Conservation (phyloP, 2,888 invertebrate species). For the Abrostola tripartita region DNA sequence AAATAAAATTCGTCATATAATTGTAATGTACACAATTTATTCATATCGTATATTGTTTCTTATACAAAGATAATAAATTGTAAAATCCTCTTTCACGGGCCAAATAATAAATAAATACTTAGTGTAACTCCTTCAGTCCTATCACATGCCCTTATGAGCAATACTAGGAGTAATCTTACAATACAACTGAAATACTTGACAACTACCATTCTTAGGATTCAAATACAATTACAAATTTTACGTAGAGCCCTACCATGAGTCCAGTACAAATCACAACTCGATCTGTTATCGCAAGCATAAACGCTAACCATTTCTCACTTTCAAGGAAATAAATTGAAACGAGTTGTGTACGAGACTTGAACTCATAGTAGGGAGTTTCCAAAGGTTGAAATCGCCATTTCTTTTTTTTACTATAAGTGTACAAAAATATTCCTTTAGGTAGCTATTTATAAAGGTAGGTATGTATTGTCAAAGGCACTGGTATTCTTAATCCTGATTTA, state of each 20-base stretch:
- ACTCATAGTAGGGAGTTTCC: slow-evolving; percentile 62
- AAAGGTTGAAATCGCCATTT: slow-evolving; percentile 71
- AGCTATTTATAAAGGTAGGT: slow-evolving; percentile 83
- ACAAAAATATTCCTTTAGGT: slow-evolving; percentile 85
- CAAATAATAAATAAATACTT: slow-evolving; percentile 88
- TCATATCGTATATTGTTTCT: slow-evolving; percentile 86
- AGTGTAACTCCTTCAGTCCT: slow-evolving; percentile 78
- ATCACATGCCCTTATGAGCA: slow-evolving; percentile 80
- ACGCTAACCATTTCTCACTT: slow-evolving; percentile 31
- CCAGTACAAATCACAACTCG: slow-evolving; percentile 44
- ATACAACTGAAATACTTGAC: slow-evolving; percentile 73
- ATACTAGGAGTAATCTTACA: slow-evolving; percentile 75
- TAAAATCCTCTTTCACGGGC: slow-evolving; percentile 85
- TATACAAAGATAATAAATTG: slow-evolving; percentile 88
- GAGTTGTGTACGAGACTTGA: slow-evolving; percentile 39
- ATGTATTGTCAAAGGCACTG: slow-evolving; percentile 88
- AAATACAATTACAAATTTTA: slow-evolving; percentile 61
- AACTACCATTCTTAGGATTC: slow-evolving; percentile 75
- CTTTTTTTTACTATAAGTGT: slow-evolving; percentile 74
- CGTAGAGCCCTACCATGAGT: slow-evolving; percentile 57
- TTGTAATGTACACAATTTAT: slow-evolving; percentile 88
- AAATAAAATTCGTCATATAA: slow-evolving; percentile 78
- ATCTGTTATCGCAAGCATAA: slow-evolving; percentile 18
- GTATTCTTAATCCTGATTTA: slow-evolving; percentile 77
- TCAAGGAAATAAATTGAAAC: slow-evolving; percentile 31